Evolutionary conservation across 2,888 invertebrate species (phyloP).

Genomic region (Pachycephus smyrnensis): DNA sequence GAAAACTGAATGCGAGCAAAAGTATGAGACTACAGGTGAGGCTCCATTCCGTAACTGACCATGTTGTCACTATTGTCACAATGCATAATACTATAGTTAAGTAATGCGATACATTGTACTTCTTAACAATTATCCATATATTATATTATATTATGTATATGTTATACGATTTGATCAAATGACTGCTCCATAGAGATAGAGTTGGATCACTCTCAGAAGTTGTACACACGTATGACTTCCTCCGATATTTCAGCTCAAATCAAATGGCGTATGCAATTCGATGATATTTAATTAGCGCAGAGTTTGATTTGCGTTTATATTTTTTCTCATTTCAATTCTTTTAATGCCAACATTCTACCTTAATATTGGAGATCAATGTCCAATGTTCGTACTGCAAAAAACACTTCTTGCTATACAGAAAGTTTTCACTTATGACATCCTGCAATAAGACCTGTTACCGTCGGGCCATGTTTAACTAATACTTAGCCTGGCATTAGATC

Average conservation of each 20-base stretch:
- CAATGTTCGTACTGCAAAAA: background rate
- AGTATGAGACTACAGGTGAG: slow-evolving; percentile 63
- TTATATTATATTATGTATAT: background rate
- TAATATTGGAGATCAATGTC: background rate
- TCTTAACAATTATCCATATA: slow-evolving; percentile 3
- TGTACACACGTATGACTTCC: background rate
- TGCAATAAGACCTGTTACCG: background rate
- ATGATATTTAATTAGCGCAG: background rate
- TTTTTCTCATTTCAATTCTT: background rate
- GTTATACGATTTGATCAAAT: background rate
- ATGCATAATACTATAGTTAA: slow-evolving; percentile 14
- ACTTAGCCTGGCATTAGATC: background rate
- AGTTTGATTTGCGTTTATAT: background rate
- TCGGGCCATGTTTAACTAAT: background rate
- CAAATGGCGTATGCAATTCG: background rate
- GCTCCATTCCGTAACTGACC: slow-evolving; percentile 56
- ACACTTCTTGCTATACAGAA: background rate
- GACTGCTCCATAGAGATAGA: background rate
- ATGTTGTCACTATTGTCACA: slow-evolving; percentile 39
- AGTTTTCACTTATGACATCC: background rate
- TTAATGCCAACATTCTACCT: background rate
- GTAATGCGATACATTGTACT: slow-evolving; percentile 13
- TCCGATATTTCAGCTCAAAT: background rate
- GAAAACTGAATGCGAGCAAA: slow-evolving; percentile 60
- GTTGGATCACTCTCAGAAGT: background rate